These are phyloP conservation scores for Drosophila ficusphila DNA, from an alignment of 1,140 invertebrate genomes.

Conservation along the genomic window DNA sequence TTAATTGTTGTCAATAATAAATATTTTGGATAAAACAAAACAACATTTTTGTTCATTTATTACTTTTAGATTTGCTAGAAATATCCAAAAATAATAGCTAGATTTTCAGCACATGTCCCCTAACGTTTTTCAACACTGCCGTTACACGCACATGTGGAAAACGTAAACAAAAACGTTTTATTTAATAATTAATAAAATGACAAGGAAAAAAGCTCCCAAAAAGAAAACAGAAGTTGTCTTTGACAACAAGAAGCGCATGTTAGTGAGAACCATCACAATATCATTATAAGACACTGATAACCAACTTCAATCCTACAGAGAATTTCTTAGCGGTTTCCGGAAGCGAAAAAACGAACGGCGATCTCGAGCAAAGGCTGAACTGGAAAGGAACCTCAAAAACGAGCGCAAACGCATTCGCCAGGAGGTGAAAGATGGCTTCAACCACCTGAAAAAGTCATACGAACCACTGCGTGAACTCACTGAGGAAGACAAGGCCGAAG, in stretches of 20 bases:
- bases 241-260: conserved; percentile 87
- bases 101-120: not conserved
- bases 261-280: conserved; percentile 40
- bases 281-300: not conserved
- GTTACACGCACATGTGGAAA: conserved; percentile 33
- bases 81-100: not conserved
- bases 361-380: conserved; percentile 88
- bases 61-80: not conserved
- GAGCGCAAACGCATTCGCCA: conserved; percentile 90
- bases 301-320: conserved; percentile 82
- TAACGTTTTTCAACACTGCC: not conserved
- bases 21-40: too few relatives aligned
- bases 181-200: conserved; percentile 46
- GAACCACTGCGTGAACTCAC: conserved; percentile 88
- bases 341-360: conserved; percentile 90
- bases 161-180: conserved; percentile 56
- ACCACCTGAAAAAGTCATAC: conserved; percentile 85
- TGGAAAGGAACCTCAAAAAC: conserved; percentile 89
- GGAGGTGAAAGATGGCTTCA: conserved; percentile 87
- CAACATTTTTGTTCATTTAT: too few relatives aligned
- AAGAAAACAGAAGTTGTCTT: conserved; percentile 87
- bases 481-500: conserved; percentile 87
- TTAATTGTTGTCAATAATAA: not conserved
- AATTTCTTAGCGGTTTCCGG: conserved; percentile 91
- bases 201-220: conserved; percentile 64